A percentile compares a stretch with the other conserved stretches of the same genome.
Conservation (phyloP, 2,797 vertebrate genomes). For the Thripadectes ignobilis region DNA sequence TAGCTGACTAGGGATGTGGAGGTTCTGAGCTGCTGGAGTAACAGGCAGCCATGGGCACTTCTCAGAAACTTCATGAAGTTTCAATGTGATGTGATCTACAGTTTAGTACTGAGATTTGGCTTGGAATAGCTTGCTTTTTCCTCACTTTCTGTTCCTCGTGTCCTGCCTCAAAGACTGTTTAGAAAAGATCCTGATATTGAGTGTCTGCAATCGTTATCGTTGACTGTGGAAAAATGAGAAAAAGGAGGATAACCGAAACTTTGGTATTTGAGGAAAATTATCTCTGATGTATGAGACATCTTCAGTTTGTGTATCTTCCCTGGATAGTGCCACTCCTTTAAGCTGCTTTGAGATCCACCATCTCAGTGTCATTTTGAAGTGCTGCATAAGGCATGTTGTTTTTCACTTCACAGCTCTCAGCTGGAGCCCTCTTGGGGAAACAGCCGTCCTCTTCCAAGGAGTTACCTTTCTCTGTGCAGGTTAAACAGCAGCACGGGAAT, state of each 20-base stretch:
- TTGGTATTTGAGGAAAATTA: not conserved
- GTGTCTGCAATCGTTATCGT: not conserved
- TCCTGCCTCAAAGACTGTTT: not conserved
- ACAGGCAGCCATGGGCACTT: not conserved
- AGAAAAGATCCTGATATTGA: not conserved
- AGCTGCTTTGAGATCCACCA: not conserved
- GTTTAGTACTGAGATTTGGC: not conserved
- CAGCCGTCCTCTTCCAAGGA: not conserved
- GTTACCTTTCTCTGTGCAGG: not conserved
- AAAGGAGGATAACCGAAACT: not conserved
- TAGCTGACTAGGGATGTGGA: not conserved
- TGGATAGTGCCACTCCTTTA: not conserved
- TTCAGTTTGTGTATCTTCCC: not conserved
- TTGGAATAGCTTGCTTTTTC: not conserved
- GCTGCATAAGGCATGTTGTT: accelerated
- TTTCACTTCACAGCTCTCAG: not conserved
- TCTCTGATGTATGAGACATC: not conserved
- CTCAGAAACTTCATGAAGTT: not conserved
- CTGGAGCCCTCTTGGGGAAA: not conserved
- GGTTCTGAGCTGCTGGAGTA: not conserved
- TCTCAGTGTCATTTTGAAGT: not conserved
- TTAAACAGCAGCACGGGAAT: not conserved
- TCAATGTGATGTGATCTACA: not conserved
- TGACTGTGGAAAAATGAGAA: not conserved
- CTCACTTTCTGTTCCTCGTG: not conserved